A percentile compares a stretch with the other conserved stretches of the same genome.
Conservation (phyloP, 2,797 vertebrate species). For the Spheniscus humboldti region DNA sequence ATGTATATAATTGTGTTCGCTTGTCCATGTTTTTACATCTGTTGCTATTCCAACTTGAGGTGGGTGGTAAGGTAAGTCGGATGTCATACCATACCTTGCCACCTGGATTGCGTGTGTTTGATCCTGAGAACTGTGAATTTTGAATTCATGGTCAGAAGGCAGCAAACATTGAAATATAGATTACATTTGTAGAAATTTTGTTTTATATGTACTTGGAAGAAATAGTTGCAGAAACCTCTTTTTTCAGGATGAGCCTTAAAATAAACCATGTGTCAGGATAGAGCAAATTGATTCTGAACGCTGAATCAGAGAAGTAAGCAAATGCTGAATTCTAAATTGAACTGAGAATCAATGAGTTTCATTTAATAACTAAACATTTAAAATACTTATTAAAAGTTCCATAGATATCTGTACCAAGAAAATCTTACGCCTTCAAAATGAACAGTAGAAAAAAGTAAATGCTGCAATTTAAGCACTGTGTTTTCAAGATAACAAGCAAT, state of each 20-base stretch:
- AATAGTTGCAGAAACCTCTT: background rate
- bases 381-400: background rate
- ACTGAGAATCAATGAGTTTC: background rate
- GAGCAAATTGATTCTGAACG: background rate
- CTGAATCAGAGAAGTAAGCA: background rate
- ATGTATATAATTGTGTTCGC: too few species aligned
- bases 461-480: background rate
- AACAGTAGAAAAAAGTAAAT: constrained; percentile 1
- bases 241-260: background rate
- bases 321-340: background rate
- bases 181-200: background rate
- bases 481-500: constrained; percentile 54
- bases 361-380: background rate
- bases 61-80: background rate
- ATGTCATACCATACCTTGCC: background rate
- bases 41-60: background rate
- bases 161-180: background rate
- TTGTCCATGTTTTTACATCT: background rate
- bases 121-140: background rate
- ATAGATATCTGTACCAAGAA: background rate
- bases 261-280: background rate
- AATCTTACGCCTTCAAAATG: background rate
- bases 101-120: background rate
- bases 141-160: background rate
- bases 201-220: background rate